Base-by-base conservation (phyloP, 2,113 vertebrate genomes). In the Carassius auratus region DNA sequence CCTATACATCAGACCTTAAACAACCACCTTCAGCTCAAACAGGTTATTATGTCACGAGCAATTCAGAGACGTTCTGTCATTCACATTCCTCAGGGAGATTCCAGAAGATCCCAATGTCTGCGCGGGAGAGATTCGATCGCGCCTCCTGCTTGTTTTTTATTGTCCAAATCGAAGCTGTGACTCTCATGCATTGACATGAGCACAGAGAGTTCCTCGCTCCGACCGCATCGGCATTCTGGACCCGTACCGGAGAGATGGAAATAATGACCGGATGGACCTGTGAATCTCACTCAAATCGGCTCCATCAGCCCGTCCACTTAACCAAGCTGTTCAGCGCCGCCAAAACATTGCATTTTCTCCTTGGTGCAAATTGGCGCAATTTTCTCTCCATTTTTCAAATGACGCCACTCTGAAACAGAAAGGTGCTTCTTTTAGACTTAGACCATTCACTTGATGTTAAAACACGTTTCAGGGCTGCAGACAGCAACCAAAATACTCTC, bases 101-200 rank as follows among this genome's bases (percentile, higher is more conserved):
- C 76, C 59, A 79, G 79, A 42, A 52, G 15, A 38, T 75, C 26
- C 38, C 45, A 38, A 45, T 66, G 84, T 85, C 48, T 21, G 52
- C 14, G 26, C 3, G 45, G 76, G 68, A 81, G 68, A 76, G 78
- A 62, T 86, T 88, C 57, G 57, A 88, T 88, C 78, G 75, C 38
- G 45, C 57, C 52, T 78, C 76, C 30, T 69, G 87, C 81, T 81
- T 86, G 81, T 86, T 86, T 69, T n/a, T 68, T 38, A 50, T 84
- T 76, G 76, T 48, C 45, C 45, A 12, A 48, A 48, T 48, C 12
- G 45, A 48, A 86, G 81, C 66, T 21, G 38, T 21, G 36, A 30
- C 76, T 42, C 87, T 89, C 86, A 89, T 87, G 83, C 87, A 86
- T 87, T 89, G 83, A 87, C 86, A 87, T 84, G 57, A 84, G 84